These are phyloP conservation scores for Drosophila saltans DNA, from an alignment of 1,140 invertebrate genomes.

Conservation along the genomic window DNA sequence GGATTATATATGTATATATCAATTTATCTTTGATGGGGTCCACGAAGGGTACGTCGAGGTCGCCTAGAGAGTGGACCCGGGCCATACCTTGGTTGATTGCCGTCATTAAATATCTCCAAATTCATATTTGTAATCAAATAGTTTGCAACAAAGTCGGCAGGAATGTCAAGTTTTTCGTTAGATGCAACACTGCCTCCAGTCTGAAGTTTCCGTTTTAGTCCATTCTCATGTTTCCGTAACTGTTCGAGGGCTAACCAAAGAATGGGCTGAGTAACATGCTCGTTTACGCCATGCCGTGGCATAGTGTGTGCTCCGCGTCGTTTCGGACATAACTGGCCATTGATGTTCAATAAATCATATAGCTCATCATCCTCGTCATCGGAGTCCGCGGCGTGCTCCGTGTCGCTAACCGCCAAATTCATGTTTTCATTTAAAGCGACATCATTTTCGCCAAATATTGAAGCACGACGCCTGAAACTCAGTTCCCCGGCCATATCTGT, in stretches of 20 bases:
- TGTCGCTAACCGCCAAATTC: background rate
- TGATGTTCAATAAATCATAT: too few species aligned
- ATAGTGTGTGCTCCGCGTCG: background rate
- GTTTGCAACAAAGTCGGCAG: slow-evolving; percentile 12
- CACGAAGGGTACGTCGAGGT: background rate
- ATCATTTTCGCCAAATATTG: background rate
- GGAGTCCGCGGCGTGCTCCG: background rate
- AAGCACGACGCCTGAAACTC: background rate
- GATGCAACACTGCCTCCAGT: background rate
- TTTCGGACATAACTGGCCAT: background rate
- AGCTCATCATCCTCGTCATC: background rate
- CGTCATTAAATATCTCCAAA: background rate
- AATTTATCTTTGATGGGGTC: background rate
- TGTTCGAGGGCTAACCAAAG: slow-evolving; percentile 6
- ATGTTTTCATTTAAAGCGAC: background rate
- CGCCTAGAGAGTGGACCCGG: background rate
- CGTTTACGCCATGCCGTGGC: slow-evolving; percentile 1
- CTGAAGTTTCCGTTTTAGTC: background rate
- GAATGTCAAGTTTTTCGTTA: background rate
- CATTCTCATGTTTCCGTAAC: background rate
- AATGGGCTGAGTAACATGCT: slow-evolving; percentile 10
- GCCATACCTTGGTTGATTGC: slow-evolving; percentile 16
- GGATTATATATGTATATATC: background rate
- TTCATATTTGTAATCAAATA: background rate
- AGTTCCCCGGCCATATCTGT: slow-evolving; percentile 2